phyloP scores from a whole-genome alignment of 2,888 invertebrate species.

The Cremastinae sp. region DNA sequence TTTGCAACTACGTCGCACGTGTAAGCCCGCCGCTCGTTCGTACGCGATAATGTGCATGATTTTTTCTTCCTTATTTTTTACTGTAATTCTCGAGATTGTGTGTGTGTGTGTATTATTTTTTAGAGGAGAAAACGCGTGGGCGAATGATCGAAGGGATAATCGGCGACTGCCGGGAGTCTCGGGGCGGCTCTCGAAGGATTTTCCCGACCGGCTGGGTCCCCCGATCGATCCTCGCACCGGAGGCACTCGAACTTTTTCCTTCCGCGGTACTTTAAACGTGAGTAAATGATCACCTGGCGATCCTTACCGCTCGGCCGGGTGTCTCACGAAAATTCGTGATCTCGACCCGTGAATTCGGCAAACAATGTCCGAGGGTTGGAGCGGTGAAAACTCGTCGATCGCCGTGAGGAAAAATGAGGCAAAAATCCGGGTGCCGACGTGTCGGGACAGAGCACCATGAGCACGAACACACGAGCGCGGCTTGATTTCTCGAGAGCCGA shows the following conservation, averaged over 20 bases:
- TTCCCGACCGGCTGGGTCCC: slow-evolving; percentile 14
- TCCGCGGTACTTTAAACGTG: neutral
- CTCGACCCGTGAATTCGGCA: neutral
- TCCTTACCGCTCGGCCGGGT: slow-evolving; percentile 7
- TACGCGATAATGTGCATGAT: neutral
- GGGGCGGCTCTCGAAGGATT: slow-evolving; percentile 6
- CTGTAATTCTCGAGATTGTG: too few relatives aligned
- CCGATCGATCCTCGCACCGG: slow-evolving; percentile 36
- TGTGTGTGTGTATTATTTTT: too few relatives aligned
- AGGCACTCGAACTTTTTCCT: neutral
- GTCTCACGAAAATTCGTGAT: too few relatives aligned
- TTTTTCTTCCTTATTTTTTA: too few relatives aligned
- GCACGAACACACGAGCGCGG: slow-evolving; percentile 40
- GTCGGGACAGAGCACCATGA: neutral
- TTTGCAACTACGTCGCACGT: slow-evolving; percentile 9
- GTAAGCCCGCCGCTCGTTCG: neutral
- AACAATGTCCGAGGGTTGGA: neutral
- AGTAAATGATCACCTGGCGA: slow-evolving; percentile 20
- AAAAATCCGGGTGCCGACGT: neutral
- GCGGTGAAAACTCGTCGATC: neutral
- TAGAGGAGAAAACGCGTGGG: neutral
- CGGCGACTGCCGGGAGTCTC: neutral
- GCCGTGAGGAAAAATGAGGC: neutral
- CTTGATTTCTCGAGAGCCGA: slow-evolving; percentile 44
- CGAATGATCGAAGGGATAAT: neutral